phyloP scores from a whole-genome alignment of 2,888 invertebrate genomes.

The Agonum fuliginosum region DNA sequence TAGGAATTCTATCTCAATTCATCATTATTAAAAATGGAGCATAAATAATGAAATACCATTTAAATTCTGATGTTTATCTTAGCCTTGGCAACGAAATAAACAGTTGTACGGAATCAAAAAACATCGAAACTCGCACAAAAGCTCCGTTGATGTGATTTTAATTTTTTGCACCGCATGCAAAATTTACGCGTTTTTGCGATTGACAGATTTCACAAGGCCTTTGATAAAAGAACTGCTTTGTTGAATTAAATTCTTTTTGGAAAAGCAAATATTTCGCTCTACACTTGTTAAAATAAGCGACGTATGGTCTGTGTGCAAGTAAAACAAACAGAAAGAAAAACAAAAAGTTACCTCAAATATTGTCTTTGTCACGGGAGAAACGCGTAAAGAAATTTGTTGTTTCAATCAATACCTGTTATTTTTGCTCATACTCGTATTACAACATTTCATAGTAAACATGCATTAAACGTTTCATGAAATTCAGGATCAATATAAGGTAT shows the following conservation, averaged over 20 bases:
- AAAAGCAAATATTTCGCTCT: conserved; percentile 26
- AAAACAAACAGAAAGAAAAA: conserved; percentile 4
- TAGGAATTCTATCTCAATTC: background rate
- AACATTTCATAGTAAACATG: conserved; percentile 9
- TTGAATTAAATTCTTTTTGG: conserved; percentile 4
- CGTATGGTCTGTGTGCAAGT: conserved; percentile 9
- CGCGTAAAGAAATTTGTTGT: conserved; percentile 16
- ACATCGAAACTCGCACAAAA: background rate
- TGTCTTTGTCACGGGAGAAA: conserved; percentile 17
- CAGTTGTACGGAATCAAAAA: conserved; percentile 4
- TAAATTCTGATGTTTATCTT: background rate
- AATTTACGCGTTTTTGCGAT: background rate
- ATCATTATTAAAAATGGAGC: background rate
- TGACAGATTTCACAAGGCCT: background rate
- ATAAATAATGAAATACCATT: background rate
- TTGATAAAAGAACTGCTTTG: background rate
- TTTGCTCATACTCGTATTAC: background rate
- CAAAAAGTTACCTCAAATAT: conserved; percentile 1
- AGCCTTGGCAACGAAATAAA: conserved; percentile 10
- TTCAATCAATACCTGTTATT: conserved; percentile 26
- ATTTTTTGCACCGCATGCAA: background rate
- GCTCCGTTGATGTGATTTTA: background rate
- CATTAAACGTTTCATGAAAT: conserved; percentile 9
- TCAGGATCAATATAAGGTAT: conserved; percentile 26
- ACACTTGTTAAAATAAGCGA: conserved; percentile 28